Base-by-base conservation (phyloP, 2,888 invertebrate species). In the Drosophila mimetica region DNA sequence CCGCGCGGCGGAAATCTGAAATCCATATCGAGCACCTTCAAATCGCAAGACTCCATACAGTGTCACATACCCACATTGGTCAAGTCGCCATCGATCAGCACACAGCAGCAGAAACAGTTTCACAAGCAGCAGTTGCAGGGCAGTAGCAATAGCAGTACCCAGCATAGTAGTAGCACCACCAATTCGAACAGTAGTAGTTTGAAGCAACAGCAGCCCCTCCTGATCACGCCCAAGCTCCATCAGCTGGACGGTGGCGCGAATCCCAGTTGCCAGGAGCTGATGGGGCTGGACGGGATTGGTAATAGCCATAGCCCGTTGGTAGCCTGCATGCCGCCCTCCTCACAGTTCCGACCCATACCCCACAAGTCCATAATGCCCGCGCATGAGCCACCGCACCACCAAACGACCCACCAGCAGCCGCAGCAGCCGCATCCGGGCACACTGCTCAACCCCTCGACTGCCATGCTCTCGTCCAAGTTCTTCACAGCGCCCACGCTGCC, bases 261-360 rank as follows among this genome's bases (percentile, higher is more conserved):
- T 25, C 25, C 25, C 65, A 77, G 70, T 63, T 87, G 46, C 22
- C 74, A 65, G 48, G 89, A 90, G 75, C 79, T 88, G 65, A 42
- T 90, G 75, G 79, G 86, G 41, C 46, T 86, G 69, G 90, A 88
- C 55, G 86, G 81, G 63, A 87, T 75, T 73, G 88, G 76, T 59
- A 75, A 75, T 82, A 90, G 89, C 76, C 90, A 75, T 81, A 90
- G 89, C 76, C 90, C 90, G 77, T 85, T 90, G 77, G 90, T 90
- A 79, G 90, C 90, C 75, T 91, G 91, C 91, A 91, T 91, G 91
- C 90, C 91, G 74, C 90, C 90, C 76, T 89, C 90, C 70, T 92
- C 92, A 87, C 92, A 92, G 83, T 92, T 92, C 90, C 92, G 92
- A 74, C 92, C 92, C 83, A 92, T 92, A 73, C 91, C 91, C 72